Conservation (phyloP, 2,113 vertebrate genomes). For the Megaptera novaeangliae region DNA sequence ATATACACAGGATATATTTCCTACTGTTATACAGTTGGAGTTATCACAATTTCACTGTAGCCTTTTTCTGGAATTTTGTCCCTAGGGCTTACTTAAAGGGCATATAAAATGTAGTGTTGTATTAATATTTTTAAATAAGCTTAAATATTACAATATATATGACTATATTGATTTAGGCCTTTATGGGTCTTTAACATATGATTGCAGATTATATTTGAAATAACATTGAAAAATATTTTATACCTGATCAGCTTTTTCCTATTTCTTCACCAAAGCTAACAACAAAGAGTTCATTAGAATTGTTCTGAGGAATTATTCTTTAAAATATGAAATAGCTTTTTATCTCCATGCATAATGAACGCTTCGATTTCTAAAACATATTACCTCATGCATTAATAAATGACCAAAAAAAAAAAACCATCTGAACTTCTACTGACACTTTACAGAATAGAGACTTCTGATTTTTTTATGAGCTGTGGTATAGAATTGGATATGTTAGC, state of each 20-base stretch:
- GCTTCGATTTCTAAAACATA: neutral
- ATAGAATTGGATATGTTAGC: neutral
- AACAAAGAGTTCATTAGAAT: neutral
- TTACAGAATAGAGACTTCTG: neutral
- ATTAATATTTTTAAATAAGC: constrained; percentile 21
- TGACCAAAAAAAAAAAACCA: neutral
- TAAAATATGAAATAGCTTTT: constrained; percentile 6
- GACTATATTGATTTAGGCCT: neutral
- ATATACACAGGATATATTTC: neutral
- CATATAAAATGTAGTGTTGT: neutral
- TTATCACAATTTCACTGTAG: neutral
- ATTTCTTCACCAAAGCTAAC: neutral
- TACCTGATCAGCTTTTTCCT: neutral
- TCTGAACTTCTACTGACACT: neutral
- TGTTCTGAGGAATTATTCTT: neutral
- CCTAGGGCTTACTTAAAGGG: neutral
- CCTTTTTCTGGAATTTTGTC: neutral
- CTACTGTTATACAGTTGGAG: neutral
- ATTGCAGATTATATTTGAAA: neutral
- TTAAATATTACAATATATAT: neutral
- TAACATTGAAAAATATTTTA: neutral
- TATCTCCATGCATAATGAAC: neutral
- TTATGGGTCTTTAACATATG: neutral
- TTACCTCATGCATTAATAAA: neutral
- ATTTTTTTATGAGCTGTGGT: neutral